Conservation (phyloP, 2,113 vertebrate genomes). For the Pollimyrus isidori region DNA sequence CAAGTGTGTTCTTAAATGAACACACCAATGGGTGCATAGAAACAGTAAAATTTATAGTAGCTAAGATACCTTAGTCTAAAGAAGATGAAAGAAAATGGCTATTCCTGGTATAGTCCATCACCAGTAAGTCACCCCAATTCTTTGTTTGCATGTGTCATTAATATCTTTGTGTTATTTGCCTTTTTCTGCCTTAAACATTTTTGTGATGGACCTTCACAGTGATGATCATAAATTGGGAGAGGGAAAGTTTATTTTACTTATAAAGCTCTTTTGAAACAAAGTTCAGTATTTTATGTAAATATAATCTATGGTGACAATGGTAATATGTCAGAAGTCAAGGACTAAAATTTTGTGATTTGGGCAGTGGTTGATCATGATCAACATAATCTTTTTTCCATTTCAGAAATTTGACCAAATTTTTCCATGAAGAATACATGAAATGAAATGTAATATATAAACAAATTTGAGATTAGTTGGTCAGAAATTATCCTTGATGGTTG, state of each 20-base stretch:
- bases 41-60: not conserved
- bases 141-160: not conserved
- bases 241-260: not conserved
- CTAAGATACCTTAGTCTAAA: not conserved
- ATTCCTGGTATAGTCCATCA: not conserved
- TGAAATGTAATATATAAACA: not conserved
- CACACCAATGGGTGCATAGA: not conserved
- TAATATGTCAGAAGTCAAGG: not conserved
- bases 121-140: not conserved
- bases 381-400: not conserved
- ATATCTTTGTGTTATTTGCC: not conserved
- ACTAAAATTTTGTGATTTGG: not conserved
- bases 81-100: not conserved
- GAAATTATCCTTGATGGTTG: not conserved
- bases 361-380: not conserved
- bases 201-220: not conserved
- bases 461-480: not conserved
- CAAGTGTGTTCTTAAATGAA: not conserved
- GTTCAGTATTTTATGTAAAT: not conserved
- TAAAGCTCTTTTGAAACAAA: not conserved
- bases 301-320: not conserved
- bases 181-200: constrained; percentile 5
- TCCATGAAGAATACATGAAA: not conserved
- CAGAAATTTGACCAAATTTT: not conserved
- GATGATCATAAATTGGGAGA: not conserved